Percentiles rank a stretch among this genome's conserved stretches.
phyloP scores from a whole-genome alignment of 2,113 vertebrate genomes.

The Stercorarius parasiticus region DNA sequence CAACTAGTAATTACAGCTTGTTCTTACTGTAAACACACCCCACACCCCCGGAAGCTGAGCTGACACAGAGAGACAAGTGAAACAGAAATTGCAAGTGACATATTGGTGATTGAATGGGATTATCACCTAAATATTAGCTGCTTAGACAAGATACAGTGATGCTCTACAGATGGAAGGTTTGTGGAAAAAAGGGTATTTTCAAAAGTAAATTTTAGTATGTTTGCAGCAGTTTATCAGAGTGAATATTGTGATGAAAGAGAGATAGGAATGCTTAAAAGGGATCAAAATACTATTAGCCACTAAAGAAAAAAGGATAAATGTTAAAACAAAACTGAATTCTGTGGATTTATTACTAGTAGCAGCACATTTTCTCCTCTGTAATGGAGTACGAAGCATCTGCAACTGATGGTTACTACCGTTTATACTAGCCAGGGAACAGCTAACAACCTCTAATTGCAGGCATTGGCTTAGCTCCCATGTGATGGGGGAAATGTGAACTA shows the following conservation, averaged over 20 bases:
- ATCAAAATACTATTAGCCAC: background rate
- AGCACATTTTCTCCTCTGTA: background rate
- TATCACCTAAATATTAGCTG: background rate
- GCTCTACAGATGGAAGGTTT: background rate
- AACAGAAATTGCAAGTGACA: background rate
- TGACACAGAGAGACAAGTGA: background rate
- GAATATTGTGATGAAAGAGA: background rate
- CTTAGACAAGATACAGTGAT: background rate
- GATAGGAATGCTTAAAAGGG: background rate
- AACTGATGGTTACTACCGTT: background rate
- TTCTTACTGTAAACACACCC: background rate
- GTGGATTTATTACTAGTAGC: background rate
- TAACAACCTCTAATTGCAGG: background rate
- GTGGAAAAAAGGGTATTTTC: background rate
- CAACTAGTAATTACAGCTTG: background rate
- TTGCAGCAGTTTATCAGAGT: background rate
- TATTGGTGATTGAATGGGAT: background rate
- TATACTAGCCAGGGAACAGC: background rate
- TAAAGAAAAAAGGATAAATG: background rate
- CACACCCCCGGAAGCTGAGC: background rate
- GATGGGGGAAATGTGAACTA: background rate
- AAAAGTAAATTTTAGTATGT: background rate
- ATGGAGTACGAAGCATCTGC: background rate
- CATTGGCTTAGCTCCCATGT: background rate
- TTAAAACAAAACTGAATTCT: background rate